Evolutionary conservation across 2,888 invertebrate species (phyloP), one percentile per base, ranked within the genome.

Genomic region (Xestia rhomboidea): DNA sequence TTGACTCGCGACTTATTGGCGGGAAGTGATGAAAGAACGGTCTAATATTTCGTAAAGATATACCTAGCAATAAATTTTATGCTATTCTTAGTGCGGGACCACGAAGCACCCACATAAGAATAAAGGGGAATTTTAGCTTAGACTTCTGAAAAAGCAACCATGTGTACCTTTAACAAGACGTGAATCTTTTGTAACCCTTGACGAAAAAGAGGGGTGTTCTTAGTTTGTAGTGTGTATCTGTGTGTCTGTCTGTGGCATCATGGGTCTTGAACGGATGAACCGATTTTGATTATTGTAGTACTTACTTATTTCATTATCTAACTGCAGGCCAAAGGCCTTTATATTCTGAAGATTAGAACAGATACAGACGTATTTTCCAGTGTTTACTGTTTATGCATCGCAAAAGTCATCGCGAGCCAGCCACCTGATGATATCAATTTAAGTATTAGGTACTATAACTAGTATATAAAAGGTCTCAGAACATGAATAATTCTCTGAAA

Each of bases 21-120:
- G n/a, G 15, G n/a, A 13, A 63, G 15, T 79, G 77, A 68, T 57
- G 77, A 83, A 77, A 83, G 34, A 51, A 27, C 11, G 15, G 21
- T 15, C 13, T n/a, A 21, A 34, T 57, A 77, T 68, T 76, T 68
- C 49, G 3, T 54, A n/a, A 13, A 38, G 13, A 38, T 41, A 4
- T 34, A 34, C 34, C 4, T 34, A 34, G 34, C 4, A 2, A 2
- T 34, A 4, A 1, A 34, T 1, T 24, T 2, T 15, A 15, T 2
- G 27, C 6, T 5, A 57, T 57, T 27, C 57, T 27, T 27, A 57
- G 7, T 7, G 15, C 15, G 57, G 57, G 7, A 27, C 27, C 57
- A 60, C 57, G 7, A 27, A 27, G 11, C 13, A 27, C 15, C 27
- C 57, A 54, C 51, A 24, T 3, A n/a, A 13, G 1, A n/a, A 27